Evolutionary conservation across 2,113 vertebrate genomes (phyloP).

Genomic region (Nycticryphes semicollaris): DNA sequence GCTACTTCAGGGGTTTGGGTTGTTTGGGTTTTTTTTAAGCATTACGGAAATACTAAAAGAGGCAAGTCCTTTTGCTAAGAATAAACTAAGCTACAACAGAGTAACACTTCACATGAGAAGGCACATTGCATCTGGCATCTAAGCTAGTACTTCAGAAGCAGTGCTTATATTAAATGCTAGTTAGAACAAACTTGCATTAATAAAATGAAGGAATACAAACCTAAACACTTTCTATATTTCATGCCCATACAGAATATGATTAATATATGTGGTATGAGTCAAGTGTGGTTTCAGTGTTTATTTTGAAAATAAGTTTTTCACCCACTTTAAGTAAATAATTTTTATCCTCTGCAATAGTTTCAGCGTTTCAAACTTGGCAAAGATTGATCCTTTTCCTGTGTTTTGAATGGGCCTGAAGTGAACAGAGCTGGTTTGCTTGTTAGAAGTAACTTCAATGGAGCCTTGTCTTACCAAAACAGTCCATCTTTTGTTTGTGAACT

Average conservation of each 20-base stretch:
- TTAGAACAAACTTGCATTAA: not conserved
- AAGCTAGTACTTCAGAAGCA: not conserved
- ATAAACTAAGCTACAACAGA: not conserved
- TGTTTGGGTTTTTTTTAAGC: not conserved
- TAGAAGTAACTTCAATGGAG: conserved; percentile 58
- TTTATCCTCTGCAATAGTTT: conserved; percentile 36
- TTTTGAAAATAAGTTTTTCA: conserved; percentile 45
- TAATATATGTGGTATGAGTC: conserved; percentile 21
- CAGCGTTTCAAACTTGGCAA: conserved; percentile 50
- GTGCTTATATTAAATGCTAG: not conserved
- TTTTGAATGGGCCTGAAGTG: conserved; percentile 20
- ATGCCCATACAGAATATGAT: not conserved
- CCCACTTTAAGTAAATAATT: conserved; percentile 22
- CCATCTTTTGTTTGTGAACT: conserved; percentile 49
- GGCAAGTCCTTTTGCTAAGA: not conserved
- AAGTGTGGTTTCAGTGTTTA: conserved; percentile 17
- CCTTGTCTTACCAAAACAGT: conserved; percentile 66
- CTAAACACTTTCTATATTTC: not conserved
- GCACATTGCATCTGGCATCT: not conserved
- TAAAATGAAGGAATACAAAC: not conserved
- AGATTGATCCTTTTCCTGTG: conserved; percentile 24
- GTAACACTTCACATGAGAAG: not conserved
- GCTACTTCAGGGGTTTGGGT: not conserved
- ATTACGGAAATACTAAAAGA: not conserved
- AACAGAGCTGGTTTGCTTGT: conserved; percentile 43